phyloP scores from a whole-genome alignment of 1,140 invertebrate species.

The Lasioglossum baleicum region DNA sequence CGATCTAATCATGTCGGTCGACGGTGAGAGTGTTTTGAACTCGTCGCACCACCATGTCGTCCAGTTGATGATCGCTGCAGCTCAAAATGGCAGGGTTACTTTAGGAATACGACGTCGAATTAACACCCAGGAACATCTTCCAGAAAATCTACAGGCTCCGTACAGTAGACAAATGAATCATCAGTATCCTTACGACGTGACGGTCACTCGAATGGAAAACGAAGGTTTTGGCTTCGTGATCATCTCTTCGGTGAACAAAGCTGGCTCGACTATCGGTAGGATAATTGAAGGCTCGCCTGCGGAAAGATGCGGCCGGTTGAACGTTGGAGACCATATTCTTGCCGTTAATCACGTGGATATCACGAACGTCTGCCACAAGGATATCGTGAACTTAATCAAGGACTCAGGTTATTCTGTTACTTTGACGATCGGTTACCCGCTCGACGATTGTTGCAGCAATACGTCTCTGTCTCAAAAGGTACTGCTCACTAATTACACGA shows the following conservation, averaged over 20 bases:
- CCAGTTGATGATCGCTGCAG: constrained; percentile 91
- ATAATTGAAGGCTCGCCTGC: constrained; percentile 97
- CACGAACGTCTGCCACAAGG: constrained; percentile 94
- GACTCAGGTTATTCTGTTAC: constrained; percentile 95
- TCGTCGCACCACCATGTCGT: constrained; percentile 95
- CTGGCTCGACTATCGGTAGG: constrained; percentile 96
- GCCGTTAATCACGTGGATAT: constrained; percentile 97
- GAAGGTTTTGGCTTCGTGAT: constrained; percentile 99
- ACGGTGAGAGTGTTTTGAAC: constrained; percentile 90
- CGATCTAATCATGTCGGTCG: constrained; percentile 94
- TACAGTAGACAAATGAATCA: constrained; percentile 72
- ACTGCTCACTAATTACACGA: not conserved
- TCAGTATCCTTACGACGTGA: constrained; percentile 90
- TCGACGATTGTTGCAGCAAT: constrained; percentile 81
- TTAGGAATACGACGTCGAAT: constrained; percentile 85
- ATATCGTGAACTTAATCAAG: constrained; percentile 97
- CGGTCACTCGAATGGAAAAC: constrained; percentile 92
- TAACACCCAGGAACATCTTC: constrained; percentile 74
- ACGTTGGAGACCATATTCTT: constrained; percentile 96
- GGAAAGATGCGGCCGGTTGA: constrained; percentile 92
- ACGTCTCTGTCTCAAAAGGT: constrained; percentile 77
- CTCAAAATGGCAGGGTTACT: constrained; percentile 88
- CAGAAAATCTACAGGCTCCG: constrained; percentile 67
- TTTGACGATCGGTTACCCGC: constrained; percentile 90
- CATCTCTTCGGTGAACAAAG: constrained; percentile 96